These are phyloP conservation scores for Cetonia aurata DNA, from an alignment of 2,888 invertebrate species.

Conservation along the genomic window DNA sequence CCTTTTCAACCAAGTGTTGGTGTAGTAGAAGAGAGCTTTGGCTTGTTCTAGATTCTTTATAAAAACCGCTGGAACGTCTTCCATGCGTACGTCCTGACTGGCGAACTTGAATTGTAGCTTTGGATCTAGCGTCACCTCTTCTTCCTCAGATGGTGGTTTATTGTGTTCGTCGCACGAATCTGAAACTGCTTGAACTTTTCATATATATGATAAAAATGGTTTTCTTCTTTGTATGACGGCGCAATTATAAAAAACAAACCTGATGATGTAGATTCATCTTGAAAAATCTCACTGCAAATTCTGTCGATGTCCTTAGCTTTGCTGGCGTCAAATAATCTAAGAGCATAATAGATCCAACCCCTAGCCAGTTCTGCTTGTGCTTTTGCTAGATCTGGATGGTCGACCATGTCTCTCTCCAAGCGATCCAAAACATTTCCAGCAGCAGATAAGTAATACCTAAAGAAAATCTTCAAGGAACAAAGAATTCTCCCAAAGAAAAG, in stretches of 20 bases:
- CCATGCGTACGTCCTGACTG: conserved; percentile 53
- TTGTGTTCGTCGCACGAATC: conserved; percentile 38
- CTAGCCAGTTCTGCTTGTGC: conserved; percentile 68
- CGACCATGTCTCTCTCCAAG: conserved; percentile 67
- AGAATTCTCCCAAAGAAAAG: not conserved
- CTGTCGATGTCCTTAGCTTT: conserved; percentile 58
- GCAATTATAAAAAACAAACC: conserved; percentile 6
- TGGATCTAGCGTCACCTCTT: conserved; percentile 43
- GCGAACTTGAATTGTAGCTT: conserved; percentile 50
- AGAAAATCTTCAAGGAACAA: not conserved
- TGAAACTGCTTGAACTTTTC: conserved; percentile 31
- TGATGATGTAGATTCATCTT: conserved; percentile 51
- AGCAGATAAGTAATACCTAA: conserved; percentile 75
- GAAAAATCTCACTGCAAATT: conserved; percentile 54
- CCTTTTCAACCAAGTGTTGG: conserved; percentile 73
- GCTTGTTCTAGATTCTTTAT: conserved; percentile 68
- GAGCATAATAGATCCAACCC: conserved; percentile 74
- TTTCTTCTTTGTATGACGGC: not conserved
- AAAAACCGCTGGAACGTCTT: conserved; percentile 55
- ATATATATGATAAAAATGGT: conserved; percentile 17
- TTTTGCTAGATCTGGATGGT: conserved; percentile 55
- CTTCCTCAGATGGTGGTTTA: conserved; percentile 32
- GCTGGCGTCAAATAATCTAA: conserved; percentile 71
- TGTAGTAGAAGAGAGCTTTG: conserved; percentile 69
- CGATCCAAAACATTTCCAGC: conserved; percentile 71